phyloP scores from a whole-genome alignment of 1,140 invertebrate species.

The Tachypleus tridentatus region DNA sequence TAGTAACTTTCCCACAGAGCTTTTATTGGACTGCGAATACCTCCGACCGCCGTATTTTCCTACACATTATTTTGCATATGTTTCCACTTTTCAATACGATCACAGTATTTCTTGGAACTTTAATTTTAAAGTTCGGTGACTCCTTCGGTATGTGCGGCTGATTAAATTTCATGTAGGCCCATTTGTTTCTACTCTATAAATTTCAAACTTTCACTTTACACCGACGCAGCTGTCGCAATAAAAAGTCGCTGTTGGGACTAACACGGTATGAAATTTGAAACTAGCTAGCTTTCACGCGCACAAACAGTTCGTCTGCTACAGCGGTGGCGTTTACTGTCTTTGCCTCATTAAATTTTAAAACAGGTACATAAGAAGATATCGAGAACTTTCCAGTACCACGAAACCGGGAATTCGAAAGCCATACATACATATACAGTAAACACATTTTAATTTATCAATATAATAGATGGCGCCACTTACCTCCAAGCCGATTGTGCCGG shows the following conservation, averaged over 20 bases:
- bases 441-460: no score
- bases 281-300: no score
- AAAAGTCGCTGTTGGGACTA: no score
- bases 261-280: no score
- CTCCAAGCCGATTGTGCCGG: constrained; percentile 47
- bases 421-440: background rate
- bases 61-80: no score
- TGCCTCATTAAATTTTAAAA: constrained; percentile 4
- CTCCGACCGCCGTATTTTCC: no score
- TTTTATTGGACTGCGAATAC: no score
- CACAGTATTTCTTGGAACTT: no score
- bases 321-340: background rate
- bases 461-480: background rate
- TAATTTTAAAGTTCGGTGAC: no score
- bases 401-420: constrained; percentile 14
- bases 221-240: background rate
- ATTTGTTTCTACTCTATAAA: constrained; percentile 13
- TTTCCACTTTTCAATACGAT: no score
- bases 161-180: constrained; percentile 13
- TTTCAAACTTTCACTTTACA: background rate
- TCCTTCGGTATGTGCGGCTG: background rate
- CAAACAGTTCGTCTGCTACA: no score
- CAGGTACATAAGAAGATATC: background rate
- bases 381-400: constrained; percentile 1
- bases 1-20: no score